These are phyloP conservation scores for Phalacrocorax aristotelis DNA, from an alignment of 2,113 vertebrate genomes.

Conservation along the genomic window DNA sequence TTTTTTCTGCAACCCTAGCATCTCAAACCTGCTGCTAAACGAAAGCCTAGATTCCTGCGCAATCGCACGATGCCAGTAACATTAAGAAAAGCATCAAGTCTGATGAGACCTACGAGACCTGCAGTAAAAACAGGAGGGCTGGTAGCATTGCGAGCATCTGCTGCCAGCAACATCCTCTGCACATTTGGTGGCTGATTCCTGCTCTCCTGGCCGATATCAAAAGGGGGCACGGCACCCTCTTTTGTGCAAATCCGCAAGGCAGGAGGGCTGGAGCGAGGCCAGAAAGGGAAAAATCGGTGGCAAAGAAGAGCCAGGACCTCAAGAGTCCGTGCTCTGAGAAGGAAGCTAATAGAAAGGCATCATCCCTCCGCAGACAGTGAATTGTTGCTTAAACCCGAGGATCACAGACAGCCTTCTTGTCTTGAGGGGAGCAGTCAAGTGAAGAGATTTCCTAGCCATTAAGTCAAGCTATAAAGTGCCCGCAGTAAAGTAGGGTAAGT, in stretches of 20 bases:
- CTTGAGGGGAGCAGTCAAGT: background rate
- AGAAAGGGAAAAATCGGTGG: background rate
- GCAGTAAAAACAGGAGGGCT: background rate
- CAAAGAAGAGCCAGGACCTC: background rate
- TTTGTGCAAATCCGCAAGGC: background rate
- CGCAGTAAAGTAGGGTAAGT: constrained; percentile 16
- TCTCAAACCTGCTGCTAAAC: background rate
- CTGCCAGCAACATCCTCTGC: background rate
- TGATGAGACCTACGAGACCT: constrained; percentile 29
- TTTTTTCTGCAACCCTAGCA: background rate
- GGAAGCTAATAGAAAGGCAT: constrained; percentile 12
- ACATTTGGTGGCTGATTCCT: background rate
- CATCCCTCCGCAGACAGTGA: background rate
- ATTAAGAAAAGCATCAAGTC: background rate
- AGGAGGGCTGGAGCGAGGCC: background rate
- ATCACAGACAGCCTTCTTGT: constrained; percentile 8
- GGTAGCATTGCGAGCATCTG: background rate
- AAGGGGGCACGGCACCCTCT: background rate
- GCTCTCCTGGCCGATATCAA: background rate
- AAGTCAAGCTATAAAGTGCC: constrained; percentile 19
- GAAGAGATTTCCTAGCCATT: constrained; percentile 45
- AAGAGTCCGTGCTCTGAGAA: background rate
- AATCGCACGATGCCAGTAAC: background rate
- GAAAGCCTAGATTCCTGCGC: background rate
- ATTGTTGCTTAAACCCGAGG: background rate